Conservation (phyloP, 2,113 vertebrate genomes). For the Hippocampus mohnikei region DNA sequence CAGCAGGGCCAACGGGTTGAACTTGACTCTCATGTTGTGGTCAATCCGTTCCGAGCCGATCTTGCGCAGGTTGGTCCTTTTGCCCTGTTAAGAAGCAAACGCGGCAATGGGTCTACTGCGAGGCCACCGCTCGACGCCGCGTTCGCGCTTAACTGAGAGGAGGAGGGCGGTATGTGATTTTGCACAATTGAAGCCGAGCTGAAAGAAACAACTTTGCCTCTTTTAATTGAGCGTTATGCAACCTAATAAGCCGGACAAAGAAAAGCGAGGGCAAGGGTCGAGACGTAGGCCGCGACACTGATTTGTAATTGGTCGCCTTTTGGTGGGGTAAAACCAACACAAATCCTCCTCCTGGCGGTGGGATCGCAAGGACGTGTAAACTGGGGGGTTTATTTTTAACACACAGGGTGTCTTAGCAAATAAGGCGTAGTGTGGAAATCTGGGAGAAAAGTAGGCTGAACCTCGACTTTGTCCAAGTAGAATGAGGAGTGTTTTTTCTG, state of each 20-base stretch:
- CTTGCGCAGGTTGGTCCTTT: slow-evolving; percentile 95
- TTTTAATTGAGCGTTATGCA: slow-evolving; percentile 43
- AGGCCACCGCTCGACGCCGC: not conserved
- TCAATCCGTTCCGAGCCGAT: slow-evolving; percentile 85
- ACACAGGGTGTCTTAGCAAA: not conserved
- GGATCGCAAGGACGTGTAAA: slow-evolving; percentile 25
- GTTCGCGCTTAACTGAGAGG: slow-evolving; percentile 12
- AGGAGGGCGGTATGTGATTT: slow-evolving; percentile 20
- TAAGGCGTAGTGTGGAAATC: not conserved
- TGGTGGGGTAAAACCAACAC: slow-evolving; percentile 20
- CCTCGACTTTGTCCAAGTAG: slow-evolving; percentile 46
- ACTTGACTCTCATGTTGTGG: slow-evolving; percentile 93
- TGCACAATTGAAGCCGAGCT: slow-evolving; percentile 39
- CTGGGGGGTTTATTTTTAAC: slow-evolving; percentile 38
- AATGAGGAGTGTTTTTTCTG: slow-evolving; percentile 35
- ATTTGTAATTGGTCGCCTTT: slow-evolving; percentile 35
- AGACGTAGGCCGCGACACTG: slow-evolving; percentile 41
- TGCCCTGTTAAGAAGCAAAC: slow-evolving; percentile 76
- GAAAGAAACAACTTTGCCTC: slow-evolving; percentile 26
- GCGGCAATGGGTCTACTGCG: slow-evolving; percentile 6
- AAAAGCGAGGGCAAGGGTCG: not conserved
- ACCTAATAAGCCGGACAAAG: slow-evolving; percentile 42
- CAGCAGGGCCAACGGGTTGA: slow-evolving; percentile 92
- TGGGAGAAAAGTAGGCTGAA: not conserved
- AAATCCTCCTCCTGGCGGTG: slow-evolving; percentile 14